Conservation (phyloP, 1,140 invertebrate genomes). For the Drosophila oshimai region DNA sequence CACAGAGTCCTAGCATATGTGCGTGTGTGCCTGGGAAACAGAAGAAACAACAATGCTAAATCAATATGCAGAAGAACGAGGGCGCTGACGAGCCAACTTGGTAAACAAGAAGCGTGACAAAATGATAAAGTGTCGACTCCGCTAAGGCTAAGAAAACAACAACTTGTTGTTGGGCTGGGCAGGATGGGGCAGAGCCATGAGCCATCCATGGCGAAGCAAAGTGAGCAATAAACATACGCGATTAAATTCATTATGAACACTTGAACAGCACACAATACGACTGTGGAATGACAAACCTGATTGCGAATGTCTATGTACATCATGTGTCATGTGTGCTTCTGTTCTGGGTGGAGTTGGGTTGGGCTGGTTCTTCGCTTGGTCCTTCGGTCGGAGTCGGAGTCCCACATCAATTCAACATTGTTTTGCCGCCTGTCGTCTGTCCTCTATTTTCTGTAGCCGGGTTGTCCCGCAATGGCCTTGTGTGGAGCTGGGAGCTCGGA, state of each 20-base stretch:
- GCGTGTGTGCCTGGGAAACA: conserved; percentile 1
- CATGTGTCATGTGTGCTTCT: background rate
- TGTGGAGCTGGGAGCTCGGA: background rate
- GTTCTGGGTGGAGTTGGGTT: background rate
- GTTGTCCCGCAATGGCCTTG: background rate
- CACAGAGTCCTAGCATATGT: conserved; percentile 14
- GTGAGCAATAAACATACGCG: conserved; percentile 80
- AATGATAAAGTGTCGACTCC: conserved; percentile 66
- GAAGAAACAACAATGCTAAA: conserved; percentile 49
- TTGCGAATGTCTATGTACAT: conserved; percentile 21
- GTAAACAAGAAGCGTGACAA: conserved; percentile 71
- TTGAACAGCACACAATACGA: conserved; percentile 68
- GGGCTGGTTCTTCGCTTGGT: background rate
- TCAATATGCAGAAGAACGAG: conserved; percentile 65
- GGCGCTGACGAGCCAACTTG: conserved; percentile 45
- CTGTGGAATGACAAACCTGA: conserved; percentile 71
- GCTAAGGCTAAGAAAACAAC: conserved; percentile 21
- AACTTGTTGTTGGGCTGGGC: conserved; percentile 41
- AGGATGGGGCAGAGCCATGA: background rate
- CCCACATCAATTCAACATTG: conserved; percentile 42
- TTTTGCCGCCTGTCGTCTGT: conserved; percentile 12
- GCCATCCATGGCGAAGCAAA: no score
- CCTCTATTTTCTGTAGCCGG: no score
- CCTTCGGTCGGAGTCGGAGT: no score
- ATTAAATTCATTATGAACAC: conserved; percentile 80